A percentile compares a stretch with the other conserved stretches of the same genome.
Evolutionary conservation across 1,140 invertebrate genomes (phyloP).

Genomic region (Orchestia grillus): DNA sequence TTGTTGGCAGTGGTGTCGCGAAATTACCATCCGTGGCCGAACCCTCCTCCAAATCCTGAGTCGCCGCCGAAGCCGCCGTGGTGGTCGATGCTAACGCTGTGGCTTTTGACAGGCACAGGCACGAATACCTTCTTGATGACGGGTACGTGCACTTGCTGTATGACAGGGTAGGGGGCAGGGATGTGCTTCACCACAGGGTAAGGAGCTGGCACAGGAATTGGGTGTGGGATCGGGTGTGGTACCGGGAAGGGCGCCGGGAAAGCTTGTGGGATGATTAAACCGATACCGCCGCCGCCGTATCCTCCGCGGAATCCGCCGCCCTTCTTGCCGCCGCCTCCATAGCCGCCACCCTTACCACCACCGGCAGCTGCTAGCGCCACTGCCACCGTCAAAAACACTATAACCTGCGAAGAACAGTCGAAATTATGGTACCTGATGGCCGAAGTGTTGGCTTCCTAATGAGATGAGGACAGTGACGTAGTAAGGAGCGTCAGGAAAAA

Average conservation of each 20-base stretch:
- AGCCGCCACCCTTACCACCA: slow-evolving; percentile 29
- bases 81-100: not conserved
- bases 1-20: not conserved
- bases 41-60: too few species aligned
- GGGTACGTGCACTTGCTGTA: not conserved
- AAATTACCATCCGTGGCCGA: not conserved
- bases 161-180: not conserved
- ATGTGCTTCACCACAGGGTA: not conserved
- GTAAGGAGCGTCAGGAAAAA: too few species aligned
- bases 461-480: too few species aligned
- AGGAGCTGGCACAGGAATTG: not conserved
- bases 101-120: slow-evolving; percentile 45
- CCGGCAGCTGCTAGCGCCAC: slow-evolving; percentile 26
- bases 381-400: not conserved
- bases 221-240: not conserved
- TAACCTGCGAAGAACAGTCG: not conserved
- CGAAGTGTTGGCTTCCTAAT: too few species aligned
- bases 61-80: slow-evolving; percentile 5
- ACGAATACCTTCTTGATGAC: slow-evolving; percentile 32
- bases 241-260: not conserved
- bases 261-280: too few species aligned
- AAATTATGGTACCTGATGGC: not conserved
- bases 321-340: not conserved
- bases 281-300: too few species aligned
- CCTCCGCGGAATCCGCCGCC: not conserved